Percentiles rank a stretch among this genome's conserved stretches.
Conservation (phyloP, 1,140 invertebrate genomes). For the Caenorhabditis briggsae region DNA sequence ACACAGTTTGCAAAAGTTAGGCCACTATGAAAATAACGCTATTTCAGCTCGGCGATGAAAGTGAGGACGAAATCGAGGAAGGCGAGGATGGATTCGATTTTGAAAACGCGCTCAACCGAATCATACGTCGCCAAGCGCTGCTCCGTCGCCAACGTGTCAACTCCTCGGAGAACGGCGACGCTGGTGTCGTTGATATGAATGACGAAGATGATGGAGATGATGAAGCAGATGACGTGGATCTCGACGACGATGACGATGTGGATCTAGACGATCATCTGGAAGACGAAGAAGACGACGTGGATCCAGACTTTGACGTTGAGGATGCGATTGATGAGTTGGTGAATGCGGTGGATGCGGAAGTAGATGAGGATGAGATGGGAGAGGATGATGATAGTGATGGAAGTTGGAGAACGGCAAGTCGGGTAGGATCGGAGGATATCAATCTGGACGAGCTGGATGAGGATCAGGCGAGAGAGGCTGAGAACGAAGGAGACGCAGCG, state of each 20-base stretch:
- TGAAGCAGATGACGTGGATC: slow-evolving; percentile 18
- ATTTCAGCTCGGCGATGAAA: slow-evolving; percentile 33
- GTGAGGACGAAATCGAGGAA: slow-evolving; percentile 40
- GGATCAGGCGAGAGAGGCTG: neutral
- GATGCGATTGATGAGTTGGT: slow-evolving; percentile 34
- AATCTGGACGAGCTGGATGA: slow-evolving; percentile 36
- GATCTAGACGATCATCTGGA: slow-evolving; percentile 43
- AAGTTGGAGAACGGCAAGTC: slow-evolving; percentile 15
- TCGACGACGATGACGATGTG: neutral
- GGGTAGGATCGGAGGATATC: slow-evolving; percentile 16
- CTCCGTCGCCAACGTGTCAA: neutral
- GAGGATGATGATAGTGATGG: neutral
- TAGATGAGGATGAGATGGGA: neutral
- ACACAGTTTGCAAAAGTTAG: neutral
- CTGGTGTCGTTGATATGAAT: neutral
- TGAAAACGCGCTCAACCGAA: neutral
- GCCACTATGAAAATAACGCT: neutral
- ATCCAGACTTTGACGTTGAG: slow-evolving; percentile 9
- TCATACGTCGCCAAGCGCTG: neutral
- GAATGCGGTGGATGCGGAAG: neutral
- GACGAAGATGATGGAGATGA: neutral
- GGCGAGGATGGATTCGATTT: neutral
- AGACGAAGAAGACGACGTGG: slow-evolving; percentile 5
- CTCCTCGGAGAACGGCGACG: neutral
- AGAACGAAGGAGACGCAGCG: neutral